phyloP scores from a whole-genome alignment of 2,888 invertebrate species.

The Biston stratarius region DNA sequence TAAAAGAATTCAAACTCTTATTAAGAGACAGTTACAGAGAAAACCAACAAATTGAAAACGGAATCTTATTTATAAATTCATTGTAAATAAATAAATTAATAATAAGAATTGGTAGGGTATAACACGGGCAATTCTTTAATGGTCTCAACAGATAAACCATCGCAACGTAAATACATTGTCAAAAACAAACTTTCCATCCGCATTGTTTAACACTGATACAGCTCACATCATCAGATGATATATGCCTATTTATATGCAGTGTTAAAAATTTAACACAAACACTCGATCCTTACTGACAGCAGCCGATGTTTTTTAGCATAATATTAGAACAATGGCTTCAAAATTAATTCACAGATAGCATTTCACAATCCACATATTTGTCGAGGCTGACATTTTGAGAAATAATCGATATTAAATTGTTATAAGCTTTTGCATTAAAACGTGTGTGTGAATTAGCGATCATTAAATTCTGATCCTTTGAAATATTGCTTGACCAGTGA shows the following conservation, averaged over 20 bases:
- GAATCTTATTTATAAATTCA: neutral
- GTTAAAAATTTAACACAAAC: neutral
- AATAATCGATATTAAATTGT: neutral
- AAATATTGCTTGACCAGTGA: neutral
- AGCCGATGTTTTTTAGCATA: neutral
- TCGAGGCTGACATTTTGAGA: neutral
- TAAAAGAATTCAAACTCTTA: neutral
- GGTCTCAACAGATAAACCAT: conserved; percentile 15
- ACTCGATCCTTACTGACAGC: neutral
- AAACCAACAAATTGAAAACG: neutral
- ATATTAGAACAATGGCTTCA: neutral
- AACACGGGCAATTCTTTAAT: neutral
- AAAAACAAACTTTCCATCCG: neutral
- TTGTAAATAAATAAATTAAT: neutral
- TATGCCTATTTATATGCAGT: neutral
- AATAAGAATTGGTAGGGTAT: too few relatives aligned
- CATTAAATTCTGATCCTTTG: neutral
- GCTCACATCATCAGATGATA: neutral
- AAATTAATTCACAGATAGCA: neutral
- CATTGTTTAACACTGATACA: neutral
- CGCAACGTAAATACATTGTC: neutral
- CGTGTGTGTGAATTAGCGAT: neutral
- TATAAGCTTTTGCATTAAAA: neutral
- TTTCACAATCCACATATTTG: neutral
- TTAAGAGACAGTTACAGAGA: too few relatives aligned